Evolutionary conservation across 2,797 vertebrate genomes (phyloP).

Genomic region (Artibeus lituratus): DNA sequence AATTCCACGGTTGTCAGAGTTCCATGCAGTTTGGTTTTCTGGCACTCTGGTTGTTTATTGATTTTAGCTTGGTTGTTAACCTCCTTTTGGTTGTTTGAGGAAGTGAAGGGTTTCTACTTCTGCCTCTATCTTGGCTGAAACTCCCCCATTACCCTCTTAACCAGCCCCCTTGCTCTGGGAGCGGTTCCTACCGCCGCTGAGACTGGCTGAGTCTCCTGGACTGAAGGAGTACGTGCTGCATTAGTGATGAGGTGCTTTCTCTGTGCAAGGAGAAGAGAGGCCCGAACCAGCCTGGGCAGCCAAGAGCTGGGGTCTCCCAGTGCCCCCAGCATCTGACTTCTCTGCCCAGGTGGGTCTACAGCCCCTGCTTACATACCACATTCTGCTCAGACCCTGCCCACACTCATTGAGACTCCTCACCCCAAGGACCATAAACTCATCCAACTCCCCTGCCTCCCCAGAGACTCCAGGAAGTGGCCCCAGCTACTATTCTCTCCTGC

Average conservation of each 20-base stretch:
- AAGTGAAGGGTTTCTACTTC: no score
- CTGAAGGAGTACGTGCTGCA: neutral
- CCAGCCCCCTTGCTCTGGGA: neutral
- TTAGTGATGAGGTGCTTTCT: neutral
- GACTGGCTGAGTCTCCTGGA: neutral
- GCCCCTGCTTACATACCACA: no score
- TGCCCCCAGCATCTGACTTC: neutral
- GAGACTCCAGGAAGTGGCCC: neutral
- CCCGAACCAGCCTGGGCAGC: no score
- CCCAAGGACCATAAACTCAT: neutral
- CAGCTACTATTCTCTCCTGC: neutral
- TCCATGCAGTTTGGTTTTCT: no score
- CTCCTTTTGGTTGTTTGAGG: no score
- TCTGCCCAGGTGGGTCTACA: neutral
- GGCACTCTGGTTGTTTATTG: no score
- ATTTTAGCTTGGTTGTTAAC: no score
- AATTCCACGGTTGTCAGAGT: no score
- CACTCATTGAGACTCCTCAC: fast-evolving
- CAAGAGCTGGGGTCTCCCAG: neutral
- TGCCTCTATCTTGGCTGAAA: no score
- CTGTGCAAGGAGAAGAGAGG: neutral
- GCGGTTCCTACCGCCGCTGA: no score
- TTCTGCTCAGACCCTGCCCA: neutral
- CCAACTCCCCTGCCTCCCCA: neutral
- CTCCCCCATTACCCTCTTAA: neutral